Conservation (phyloP, 2,797 vertebrate genomes). For the Liasis olivaceus region DNA sequence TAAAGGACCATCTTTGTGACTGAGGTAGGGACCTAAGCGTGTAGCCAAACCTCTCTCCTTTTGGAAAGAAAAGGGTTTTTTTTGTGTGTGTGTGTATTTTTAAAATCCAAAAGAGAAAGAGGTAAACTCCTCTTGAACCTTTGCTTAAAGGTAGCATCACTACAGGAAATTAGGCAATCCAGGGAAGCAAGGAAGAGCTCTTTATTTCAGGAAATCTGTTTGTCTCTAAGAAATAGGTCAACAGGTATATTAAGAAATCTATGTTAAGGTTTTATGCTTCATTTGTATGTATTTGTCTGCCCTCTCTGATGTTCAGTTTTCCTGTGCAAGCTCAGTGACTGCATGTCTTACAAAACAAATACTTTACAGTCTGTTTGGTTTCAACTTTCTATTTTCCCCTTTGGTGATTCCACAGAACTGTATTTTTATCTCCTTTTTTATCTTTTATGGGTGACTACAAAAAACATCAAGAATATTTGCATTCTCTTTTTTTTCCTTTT, state of each 20-base stretch:
- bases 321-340: not conserved
- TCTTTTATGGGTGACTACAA: not conserved
- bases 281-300: not conserved
- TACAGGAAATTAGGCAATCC: not conserved
- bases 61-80: not conserved
- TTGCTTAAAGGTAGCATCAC: not conserved
- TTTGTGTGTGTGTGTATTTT: not conserved
- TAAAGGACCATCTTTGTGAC: not conserved
- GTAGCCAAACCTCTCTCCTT: too few relatives aligned
- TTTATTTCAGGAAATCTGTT: not conserved
- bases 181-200: not conserved
- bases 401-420: not conserved
- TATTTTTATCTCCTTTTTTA: not conserved
- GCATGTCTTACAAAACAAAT: not conserved
- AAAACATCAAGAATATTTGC: not conserved
- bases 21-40: too few relatives aligned
- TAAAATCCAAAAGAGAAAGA: not conserved
- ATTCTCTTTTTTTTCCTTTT: not conserved
- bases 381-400: not conserved
- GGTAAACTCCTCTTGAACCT: not conserved
- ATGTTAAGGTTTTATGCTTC: not conserved
- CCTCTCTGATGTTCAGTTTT: not conserved
- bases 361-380: not conserved
- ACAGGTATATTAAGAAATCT: not conserved
- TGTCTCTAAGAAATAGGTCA: not conserved